A percentile compares a stretch with the other conserved stretches of the same genome.
Evolutionary conservation across 2,797 vertebrate genomes (phyloP).

Genomic region (Galaxias olidus): DNA sequence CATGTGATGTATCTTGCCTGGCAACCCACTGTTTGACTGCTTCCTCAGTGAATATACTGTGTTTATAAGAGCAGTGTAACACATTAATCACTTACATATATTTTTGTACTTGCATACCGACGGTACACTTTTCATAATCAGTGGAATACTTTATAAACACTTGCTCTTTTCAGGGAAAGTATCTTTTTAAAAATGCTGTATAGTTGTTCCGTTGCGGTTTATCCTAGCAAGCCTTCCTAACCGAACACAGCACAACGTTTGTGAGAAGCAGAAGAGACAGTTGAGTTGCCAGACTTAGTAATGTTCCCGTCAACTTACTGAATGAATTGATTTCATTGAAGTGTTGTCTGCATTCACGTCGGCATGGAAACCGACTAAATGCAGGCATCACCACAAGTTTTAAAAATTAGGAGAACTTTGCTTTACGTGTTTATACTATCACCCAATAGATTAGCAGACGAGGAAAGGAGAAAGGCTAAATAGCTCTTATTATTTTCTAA

Average conservation of each 20-base stretch:
- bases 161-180: not conserved
- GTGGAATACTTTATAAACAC: too few relatives aligned
- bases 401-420: constrained; percentile 51
- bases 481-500: constrained; percentile 60
- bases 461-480: constrained; percentile 38
- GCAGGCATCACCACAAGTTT: constrained; percentile 40
- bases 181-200: not conserved
- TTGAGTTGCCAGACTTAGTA: constrained; percentile 1
- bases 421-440: constrained; percentile 62
- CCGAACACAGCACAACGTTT: constrained; percentile 24
- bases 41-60: constrained; percentile 13
- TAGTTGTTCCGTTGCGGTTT: not conserved
- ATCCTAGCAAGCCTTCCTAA: constrained; percentile 23
- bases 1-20: constrained; percentile 29
- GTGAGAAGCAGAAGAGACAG: not conserved
- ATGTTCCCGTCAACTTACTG: constrained; percentile 24
- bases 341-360: constrained; percentile 29
- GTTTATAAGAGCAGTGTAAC: constrained; percentile 40
- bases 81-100: constrained; percentile 29
- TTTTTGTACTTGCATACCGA: not conserved
- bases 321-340: constrained; percentile 28
- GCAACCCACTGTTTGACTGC: constrained; percentile 24
- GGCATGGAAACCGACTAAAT: constrained; percentile 40
- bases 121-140: too few relatives aligned
- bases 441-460: constrained; percentile 60